These are phyloP conservation scores for Orientallactaga bullata DNA, from an alignment of 2,113 vertebrate species.

Conservation along the genomic window DNA sequence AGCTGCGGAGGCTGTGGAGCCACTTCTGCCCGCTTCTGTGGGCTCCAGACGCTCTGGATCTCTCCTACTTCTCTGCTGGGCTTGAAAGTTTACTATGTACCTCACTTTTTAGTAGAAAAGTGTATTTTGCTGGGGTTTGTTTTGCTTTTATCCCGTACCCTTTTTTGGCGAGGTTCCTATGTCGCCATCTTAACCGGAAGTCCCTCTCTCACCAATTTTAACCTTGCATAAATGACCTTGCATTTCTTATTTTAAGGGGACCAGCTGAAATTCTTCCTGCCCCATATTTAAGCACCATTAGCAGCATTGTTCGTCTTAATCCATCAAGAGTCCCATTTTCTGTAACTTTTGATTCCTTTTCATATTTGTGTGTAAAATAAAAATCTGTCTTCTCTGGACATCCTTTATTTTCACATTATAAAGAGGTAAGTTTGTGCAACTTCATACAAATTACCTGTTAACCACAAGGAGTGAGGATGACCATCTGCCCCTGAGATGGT, in stretches of 20 bases:
- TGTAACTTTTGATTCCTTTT: background rate
- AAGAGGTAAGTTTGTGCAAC: background rate
- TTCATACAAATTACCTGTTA: background rate
- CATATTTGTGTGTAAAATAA: background rate
- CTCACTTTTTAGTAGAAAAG: too few species aligned
- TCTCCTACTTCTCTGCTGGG: too few species aligned
- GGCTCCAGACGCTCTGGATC: too few species aligned
- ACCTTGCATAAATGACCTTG: background rate
- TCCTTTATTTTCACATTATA: background rate
- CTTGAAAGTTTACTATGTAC: too few species aligned
- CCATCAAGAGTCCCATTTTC: conserved; percentile 12
- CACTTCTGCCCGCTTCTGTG: too few species aligned
- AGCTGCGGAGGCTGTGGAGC: too few species aligned
- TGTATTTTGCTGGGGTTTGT: too few species aligned
- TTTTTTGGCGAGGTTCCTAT: too few species aligned
- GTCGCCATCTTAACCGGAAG: too few species aligned
- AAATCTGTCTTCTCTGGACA: background rate
- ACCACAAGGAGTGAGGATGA: fast-evolving
- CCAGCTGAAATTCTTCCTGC: background rate
- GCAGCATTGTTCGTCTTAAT: background rate
- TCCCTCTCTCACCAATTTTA: background rate
- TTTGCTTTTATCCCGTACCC: too few species aligned
- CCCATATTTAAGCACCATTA: background rate
- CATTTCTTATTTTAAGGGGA: background rate
- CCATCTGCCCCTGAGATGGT: background rate